Evolutionary conservation across 2,113 vertebrate species (phyloP), one percentile per base, ranked within the genome.

Genomic region (Sinocyclocheilus anophthalmus): DNA sequence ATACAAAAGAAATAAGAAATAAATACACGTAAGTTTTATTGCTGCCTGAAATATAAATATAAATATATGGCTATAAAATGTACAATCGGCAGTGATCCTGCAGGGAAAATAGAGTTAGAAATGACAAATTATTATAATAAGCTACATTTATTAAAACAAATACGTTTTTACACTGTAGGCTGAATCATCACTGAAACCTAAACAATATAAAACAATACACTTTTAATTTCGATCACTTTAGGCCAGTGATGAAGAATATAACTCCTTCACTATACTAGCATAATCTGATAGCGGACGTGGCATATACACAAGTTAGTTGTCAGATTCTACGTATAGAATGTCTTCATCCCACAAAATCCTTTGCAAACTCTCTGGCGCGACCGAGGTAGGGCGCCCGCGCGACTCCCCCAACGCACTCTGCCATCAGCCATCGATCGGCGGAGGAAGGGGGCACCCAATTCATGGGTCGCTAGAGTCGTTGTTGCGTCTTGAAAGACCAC

Each of bases 241-340:
- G 20, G 53, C 33, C 20, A 80, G 0, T 63, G 1, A 16, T 20
- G 11, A 39, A 65, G 14, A 48, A 48, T 18, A 45, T 5, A 45
- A 80, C 16, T n/a, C 30, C n/a, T 37, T 7, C 20, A 61, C 20
- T 39, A 77, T 2, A 65, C 57, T 1, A 45, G 5, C 11, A 53
- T 77, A 76, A 63, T 50, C 75, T 18, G 12, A 48, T n/a, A 45
- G 45, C 24, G 48, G 50, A 70, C 81, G 81, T 83, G 65, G 81
- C 81, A 70, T 70, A 53, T 81, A 22, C n/a, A 5, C 20, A 48
- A 70, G 4, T n/a, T 57, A 10, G 8, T 45, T 30, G 8, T 50
- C 24, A 85, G 26, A 78, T 37, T 39, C 33, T 37, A 7, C 57
- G 7, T 37, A 33, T 57, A 45, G 39, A 73, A 42, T 79, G 12